Evolutionary conservation across 2,113 vertebrate genomes (phyloP), one percentile per base, ranked within the genome.

Genomic region (Gambusia holbrooki): DNA sequence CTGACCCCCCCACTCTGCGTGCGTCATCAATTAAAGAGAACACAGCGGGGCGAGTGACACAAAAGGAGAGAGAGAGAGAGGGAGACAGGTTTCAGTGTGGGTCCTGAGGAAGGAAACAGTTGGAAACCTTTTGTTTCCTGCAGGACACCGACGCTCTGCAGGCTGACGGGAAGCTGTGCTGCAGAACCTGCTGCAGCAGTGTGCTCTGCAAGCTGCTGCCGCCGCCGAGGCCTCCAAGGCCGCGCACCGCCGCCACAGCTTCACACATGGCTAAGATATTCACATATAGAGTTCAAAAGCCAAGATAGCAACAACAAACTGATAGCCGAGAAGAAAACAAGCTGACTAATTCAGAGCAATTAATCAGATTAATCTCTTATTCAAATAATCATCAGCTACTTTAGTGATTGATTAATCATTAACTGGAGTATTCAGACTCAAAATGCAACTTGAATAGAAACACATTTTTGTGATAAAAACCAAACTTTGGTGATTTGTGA

Each of bases 21-120:
- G 88, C 88, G 82, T 90, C 86, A 90, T 85, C 80, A 84, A 74
- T 74, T 79, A 86, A 76, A 84, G 76, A 82, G 81, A 81, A 71
- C 76, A 65, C 78, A 82, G 71, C 4, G 4, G 64, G 25, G 15
- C 2, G 76, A 81, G 80, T 40, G 78, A 83, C 58, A 58, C 25
- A 1, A 22, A 58, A 17, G 14, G 28, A 30, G 66, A 35, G 12
- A 12, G 12, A 12, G 15, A 33, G 51, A 30, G 27, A 32, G 30
- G 62, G 69, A 69, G 70, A 33, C 3, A 33, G 71, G 37, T 63
- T 63, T 25, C 72, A 83, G 45, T 3, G 32, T 19, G 22, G 78
- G 76, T 72, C 73, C 42, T 3, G 22, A 64, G 81, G 80, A 79
- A 78, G 79, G 87, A 88, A 82, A 73, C 80, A 73, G 76, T 87